A percentile compares a stretch with the other conserved stretches of the same genome.
Conservation (phyloP, 2,797 vertebrate genomes). For the Salmo trutta region DNA sequence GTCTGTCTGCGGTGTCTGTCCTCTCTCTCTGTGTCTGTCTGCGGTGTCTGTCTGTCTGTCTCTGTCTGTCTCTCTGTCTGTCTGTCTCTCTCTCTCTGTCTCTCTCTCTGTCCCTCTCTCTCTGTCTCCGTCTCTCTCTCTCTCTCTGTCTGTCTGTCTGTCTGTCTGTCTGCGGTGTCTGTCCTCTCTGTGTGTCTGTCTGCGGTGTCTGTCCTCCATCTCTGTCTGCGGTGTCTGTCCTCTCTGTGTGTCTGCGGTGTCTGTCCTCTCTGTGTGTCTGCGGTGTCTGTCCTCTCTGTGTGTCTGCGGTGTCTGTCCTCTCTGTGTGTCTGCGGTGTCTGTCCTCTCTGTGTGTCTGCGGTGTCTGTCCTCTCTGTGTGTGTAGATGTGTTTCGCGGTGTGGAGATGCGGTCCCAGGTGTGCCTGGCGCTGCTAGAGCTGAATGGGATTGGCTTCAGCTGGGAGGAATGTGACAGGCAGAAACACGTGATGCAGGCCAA, state of each 20-base stretch:
- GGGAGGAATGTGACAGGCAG: conserved; percentile 86
- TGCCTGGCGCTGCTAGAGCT: conserved; percentile 92
- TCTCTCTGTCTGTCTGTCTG: neutral
- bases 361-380: neutral
- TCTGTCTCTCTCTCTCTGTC: neutral
- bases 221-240: too few relatives aligned
- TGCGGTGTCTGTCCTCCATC: too few relatives aligned
- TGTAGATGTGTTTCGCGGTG: conserved; percentile 81
- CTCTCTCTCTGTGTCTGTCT: too few relatives aligned
- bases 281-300: neutral
- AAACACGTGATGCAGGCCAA: conserved; percentile 95
- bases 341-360: neutral
- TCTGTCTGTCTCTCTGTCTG: too few relatives aligned
- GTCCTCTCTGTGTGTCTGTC: neutral
- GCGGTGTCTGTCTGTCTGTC: too few relatives aligned
- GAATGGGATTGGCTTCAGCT: conserved; percentile 95
- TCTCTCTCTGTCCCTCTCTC: neutral
- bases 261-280: too few relatives aligned
- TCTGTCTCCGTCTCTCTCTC: too few relatives aligned
- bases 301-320: neutral
- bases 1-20: too few relatives aligned
- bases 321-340: neutral
- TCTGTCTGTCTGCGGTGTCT: neutral
- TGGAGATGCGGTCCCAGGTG: conserved; percentile 94
- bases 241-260: too few relatives aligned